Evolutionary conservation across 2,888 invertebrate species (phyloP), one percentile per base, ranked within the genome.

Genomic region (Phortica okadai): DNA sequence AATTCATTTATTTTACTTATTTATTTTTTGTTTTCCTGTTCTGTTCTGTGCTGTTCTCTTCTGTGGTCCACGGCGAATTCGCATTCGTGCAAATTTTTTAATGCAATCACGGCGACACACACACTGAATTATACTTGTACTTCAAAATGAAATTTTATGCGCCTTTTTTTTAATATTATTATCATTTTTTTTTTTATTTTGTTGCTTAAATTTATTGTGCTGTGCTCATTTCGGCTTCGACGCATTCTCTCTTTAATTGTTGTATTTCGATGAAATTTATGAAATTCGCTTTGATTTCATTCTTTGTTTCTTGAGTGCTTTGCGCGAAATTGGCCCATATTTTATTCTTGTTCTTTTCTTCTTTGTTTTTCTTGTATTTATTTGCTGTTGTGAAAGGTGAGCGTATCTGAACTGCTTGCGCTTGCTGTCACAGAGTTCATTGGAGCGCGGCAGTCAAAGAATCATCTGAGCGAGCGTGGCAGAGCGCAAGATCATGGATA

Each of bases 71-170:
- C 67, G 67, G 67, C 67, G 67, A 67, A 67, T 44, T 67, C 44
- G 44, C 44, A 44, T 44, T 42, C 67, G 14, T 67, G 67, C 67
- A 67, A 44, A 67, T 16, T 42, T 67, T 44, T 67, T 44, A 67
- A 67, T 66, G 67, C 44, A 44, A 42, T 67, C 11, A 67, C 50
- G 6, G 14, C 50, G 50, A 50, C 10, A 50, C 50, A 50, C 50
- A 50, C 8, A 50, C 2, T 50, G 50, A 50, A 33, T 4, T 33
- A 33, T 33, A 33, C 33, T 4, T 33, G 33, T 33, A 33, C 33
- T 33, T 33, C 33, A 33, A 33, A n/a, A 6, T 56, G 56, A 11
- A 56, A 11, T 56, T 56, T 11, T 56, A 56, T 7, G 6, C 56
- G 6, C 33, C n/a, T 25, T 64, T 64, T 64, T 21, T 25, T 64